Evolutionary conservation across 2,797 vertebrate species (phyloP), one percentile per base, ranked within the genome.

Genomic region (Luscinia luscinia): DNA sequence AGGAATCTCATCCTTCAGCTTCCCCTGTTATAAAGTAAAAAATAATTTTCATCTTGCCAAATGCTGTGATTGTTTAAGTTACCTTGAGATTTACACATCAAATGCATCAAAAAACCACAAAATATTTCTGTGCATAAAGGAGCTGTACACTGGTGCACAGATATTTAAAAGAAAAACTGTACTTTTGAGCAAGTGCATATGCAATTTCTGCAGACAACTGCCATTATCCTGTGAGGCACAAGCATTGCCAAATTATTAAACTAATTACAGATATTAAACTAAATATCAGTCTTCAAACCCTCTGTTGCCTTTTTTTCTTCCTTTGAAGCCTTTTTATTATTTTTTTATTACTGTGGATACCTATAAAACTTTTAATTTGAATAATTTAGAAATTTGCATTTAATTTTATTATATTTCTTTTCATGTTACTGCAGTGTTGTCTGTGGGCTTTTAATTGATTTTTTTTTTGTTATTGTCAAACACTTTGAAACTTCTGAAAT

Each of bases 221-320:
- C 67, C 43, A 51, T 92, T 94, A 96, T 73, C 21, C 19, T 67
- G n/a, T n/a, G 46, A 96, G 63, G 72, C 40, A 58, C n/a, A 92
- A 74, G 32, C 88, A 85, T 88, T 70, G 62, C 74, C 74, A 68
- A 94, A 93, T 96, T 96, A 96, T 93, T 87, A 92, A 95, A 66
- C 62, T 96, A 96, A 97, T 93, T 96, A 95, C 66, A 91, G 91
- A 92, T 96, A 93, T 93, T 96, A 94, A 94, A 91, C 55, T 55
- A 93, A 96, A 76, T 96, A 95, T 73, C 63, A 70, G 74, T 61
- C 83, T 96, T 95, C 69, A 93, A 92, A 84, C 19, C 17, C 43
- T 72, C 78, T 81, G 46, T 55, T 92, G 61, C 58, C 43, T 93
- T 91, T 93, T 78, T 78, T 92, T 30, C 46, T 72, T 82, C 23